Evolutionary conservation across 2,797 vertebrate genomes (phyloP).

Genomic region (Tauraco hartlaubi): DNA sequence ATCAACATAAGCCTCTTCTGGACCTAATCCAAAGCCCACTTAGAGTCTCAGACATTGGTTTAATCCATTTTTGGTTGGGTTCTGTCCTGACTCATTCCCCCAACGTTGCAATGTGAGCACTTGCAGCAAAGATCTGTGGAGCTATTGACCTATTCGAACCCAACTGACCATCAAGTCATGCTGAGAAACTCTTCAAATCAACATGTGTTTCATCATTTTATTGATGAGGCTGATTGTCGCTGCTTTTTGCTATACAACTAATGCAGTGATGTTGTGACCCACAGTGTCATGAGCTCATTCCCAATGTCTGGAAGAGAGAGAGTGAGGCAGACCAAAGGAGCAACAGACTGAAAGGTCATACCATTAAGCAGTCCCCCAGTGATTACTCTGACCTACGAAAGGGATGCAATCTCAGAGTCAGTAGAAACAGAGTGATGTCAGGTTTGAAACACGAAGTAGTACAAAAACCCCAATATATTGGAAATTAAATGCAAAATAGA

Average conservation of each 20-base stretch:
- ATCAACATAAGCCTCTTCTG: neutral
- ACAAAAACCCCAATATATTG: neutral
- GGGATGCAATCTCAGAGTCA: neutral
- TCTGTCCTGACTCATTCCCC: neutral
- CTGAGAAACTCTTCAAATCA: neutral
- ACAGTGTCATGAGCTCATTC: neutral
- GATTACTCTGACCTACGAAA: neutral
- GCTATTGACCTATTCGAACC: neutral
- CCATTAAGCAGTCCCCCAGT: neutral
- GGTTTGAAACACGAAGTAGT: neutral
- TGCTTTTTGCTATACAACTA: neutral
- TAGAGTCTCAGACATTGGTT: neutral
- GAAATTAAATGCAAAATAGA: neutral
- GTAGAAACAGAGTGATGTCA: neutral
- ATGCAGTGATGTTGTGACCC: neutral
- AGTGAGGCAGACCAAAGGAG: neutral
- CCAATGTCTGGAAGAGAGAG: neutral
- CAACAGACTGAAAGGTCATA: neutral
- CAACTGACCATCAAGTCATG: neutral
- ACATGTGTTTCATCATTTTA: accelerated
- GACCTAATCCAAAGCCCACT: neutral
- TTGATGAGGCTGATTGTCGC: neutral
- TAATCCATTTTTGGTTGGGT: neutral
- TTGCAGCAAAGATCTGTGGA: neutral
- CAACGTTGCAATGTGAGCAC: neutral